A percentile compares a stretch with the other conserved stretches of the same genome.
Conservation (phyloP, 2,888 invertebrate species). For the Ormyrus rosae region DNA sequence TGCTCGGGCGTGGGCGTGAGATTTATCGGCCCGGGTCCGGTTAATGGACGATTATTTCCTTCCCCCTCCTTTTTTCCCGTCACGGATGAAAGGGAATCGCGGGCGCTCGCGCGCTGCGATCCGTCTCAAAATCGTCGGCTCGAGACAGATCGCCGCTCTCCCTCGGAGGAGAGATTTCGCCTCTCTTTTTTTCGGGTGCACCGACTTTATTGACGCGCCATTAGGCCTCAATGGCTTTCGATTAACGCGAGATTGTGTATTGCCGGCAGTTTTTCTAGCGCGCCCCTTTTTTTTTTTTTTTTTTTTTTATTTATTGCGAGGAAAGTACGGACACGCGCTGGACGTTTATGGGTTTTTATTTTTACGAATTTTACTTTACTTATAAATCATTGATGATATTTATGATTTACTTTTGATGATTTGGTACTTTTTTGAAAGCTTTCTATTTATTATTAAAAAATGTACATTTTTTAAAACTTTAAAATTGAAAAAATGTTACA, state of each 20-base stretch:
- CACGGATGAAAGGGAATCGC: constrained; percentile 27
- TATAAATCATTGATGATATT: too few species aligned
- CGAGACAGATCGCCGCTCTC: constrained; percentile 13
- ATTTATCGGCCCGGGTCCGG: constrained; percentile 23
- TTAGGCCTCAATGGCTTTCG: not conserved
- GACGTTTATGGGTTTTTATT: too few species aligned
- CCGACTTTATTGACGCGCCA: constrained; percentile 12
- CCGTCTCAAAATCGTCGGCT: constrained; percentile 12
- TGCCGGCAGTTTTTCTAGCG: not conserved
- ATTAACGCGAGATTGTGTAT: constrained; percentile 6
- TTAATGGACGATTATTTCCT: constrained; percentile 45
- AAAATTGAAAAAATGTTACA: too few species aligned
- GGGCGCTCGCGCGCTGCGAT: not conserved
- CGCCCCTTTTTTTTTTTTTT: too few species aligned
- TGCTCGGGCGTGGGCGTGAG: not conserved
- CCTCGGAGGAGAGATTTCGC: too few species aligned
- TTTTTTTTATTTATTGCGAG: too few species aligned
- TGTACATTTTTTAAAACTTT: too few species aligned
- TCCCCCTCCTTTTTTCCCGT: constrained; percentile 15
- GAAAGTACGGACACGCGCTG: not conserved
- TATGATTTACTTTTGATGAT: too few species aligned
- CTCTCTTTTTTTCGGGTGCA: not conserved
- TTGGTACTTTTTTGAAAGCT: too few species aligned
- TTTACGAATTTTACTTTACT: not conserved
- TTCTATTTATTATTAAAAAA: too few species aligned